Conservation (phyloP, 2,113 vertebrate genomes). For the Rhinopomastus cyanomelas region DNA sequence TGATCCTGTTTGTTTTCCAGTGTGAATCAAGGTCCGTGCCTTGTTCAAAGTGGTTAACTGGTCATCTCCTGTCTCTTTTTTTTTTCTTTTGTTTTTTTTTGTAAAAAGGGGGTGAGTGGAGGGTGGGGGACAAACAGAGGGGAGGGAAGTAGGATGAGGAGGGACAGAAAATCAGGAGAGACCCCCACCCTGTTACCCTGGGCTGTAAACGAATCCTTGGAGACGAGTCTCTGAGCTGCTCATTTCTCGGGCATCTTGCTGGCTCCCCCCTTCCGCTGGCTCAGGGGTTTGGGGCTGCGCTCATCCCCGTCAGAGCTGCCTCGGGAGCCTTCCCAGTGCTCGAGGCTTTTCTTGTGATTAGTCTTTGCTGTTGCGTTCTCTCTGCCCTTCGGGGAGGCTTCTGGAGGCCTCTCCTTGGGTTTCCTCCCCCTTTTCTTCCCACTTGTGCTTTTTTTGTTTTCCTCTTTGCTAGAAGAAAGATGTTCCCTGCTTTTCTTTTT, state of each 20-base stretch:
- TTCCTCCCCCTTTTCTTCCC: conserved; percentile 92
- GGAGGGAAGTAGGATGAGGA: neutral
- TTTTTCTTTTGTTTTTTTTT: neutral
- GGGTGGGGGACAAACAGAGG: neutral
- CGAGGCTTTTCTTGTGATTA: conserved; percentile 59
- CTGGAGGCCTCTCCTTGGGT: conserved; percentile 83
- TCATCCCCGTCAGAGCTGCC: conserved; percentile 62
- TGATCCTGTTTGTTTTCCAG: conserved; percentile 41
- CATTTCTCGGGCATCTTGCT: conserved; percentile 72
- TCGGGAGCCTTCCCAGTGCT: conserved; percentile 51
- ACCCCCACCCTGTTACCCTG: conserved; percentile 40
- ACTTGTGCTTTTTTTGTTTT: conserved; percentile 76
- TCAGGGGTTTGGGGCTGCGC: conserved; percentile 20
- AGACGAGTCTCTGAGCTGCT: conserved; percentile 59
- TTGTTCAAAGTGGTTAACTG: conserved; percentile 62
- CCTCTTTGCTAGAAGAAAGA: conserved; percentile 75
- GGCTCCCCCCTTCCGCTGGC: conserved; percentile 67
- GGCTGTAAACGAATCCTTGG: conserved; percentile 69
- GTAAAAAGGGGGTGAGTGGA: neutral
- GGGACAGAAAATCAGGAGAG: conserved; percentile 15
- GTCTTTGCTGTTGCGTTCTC: conserved; percentile 59
- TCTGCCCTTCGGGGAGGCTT: conserved; percentile 46
- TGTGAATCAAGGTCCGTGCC: conserved; percentile 61
- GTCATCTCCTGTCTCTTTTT: neutral
- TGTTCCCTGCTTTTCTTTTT: conserved; percentile 80